Conservation (phyloP, 2,113 vertebrate species). For the Apaloderma vittatum region DNA sequence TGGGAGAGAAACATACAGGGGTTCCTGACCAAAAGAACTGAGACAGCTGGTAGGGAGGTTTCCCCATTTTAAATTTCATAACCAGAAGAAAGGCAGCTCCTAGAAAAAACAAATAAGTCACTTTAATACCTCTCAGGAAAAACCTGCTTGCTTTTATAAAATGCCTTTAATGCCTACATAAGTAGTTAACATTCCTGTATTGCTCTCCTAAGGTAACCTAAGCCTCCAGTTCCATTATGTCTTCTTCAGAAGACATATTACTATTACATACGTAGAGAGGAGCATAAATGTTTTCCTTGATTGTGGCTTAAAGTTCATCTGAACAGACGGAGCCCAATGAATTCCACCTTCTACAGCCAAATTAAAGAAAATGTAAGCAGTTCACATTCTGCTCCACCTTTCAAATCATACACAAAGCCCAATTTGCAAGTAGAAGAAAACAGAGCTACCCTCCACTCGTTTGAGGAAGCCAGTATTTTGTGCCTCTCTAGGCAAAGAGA, state of each 20-base stretch:
- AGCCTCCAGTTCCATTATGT: slow-evolving; percentile 32
- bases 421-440: slow-evolving; percentile 45
- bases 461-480: slow-evolving; percentile 23
- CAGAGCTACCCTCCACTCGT: neutral
- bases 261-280: slow-evolving; percentile 50
- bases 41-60: neutral
- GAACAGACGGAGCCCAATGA: slow-evolving; percentile 77
- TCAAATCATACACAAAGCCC: slow-evolving; percentile 63
- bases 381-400: slow-evolving; percentile 75
- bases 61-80: slow-evolving; percentile 23
- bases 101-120: slow-evolving; percentile 52
- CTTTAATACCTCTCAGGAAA: slow-evolving; percentile 23
- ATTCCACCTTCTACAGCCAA: slow-evolving; percentile 72
- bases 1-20: slow-evolving; percentile 17
- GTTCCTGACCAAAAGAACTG: slow-evolving; percentile 55
- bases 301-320: slow-evolving; percentile 79
- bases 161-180: slow-evolving; percentile 22
- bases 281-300: slow-evolving; percentile 76
- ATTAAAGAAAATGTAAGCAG: slow-evolving; percentile 76
- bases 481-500: slow-evolving; percentile 62
- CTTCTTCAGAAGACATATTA: slow-evolving; percentile 66
- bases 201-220: slow-evolving; percentile 55
- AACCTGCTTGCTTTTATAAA: slow-evolving; percentile 59
- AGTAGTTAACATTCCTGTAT: slow-evolving; percentile 26
- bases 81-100: slow-evolving; percentile 22